A percentile compares a stretch with the other conserved stretches of the same genome.
Conservation (phyloP, 37 sponge, comb jelly and placozoan species). For the Aplysina aerophoba region DNA sequence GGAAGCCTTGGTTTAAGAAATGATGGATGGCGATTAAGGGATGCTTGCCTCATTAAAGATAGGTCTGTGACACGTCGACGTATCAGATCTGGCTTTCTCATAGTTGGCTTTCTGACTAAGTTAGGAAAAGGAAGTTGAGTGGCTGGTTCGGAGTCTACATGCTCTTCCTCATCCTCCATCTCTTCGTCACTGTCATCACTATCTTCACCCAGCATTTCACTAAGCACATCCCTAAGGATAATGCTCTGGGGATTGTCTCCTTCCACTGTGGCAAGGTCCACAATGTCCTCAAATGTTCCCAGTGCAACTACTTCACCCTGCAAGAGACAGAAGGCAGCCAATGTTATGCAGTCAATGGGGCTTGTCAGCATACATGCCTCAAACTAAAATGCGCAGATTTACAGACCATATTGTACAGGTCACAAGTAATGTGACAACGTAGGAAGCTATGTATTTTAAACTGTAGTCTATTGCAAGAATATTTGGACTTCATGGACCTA, state of each 20-base stretch:
- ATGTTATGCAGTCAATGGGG: too few species aligned
- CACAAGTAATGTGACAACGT: too few species aligned
- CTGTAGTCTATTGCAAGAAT: too few species aligned
- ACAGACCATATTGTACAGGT: too few species aligned
- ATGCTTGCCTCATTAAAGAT: background rate
- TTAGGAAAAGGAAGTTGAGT: background rate
- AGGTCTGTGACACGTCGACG: background rate
- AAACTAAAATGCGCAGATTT: too few species aligned
- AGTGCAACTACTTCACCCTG: conserved; percentile 8
- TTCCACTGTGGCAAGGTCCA: background rate
- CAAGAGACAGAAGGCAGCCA: too few species aligned
- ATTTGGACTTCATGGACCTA: too few species aligned
- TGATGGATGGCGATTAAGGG: too few species aligned
- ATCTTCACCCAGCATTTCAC: background rate
- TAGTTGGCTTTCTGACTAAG: background rate
- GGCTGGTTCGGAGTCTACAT: background rate
- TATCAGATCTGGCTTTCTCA: background rate
- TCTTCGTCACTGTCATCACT: background rate
- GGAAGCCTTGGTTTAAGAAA: background rate
- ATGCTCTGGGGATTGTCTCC: background rate
- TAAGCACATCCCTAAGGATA: background rate
- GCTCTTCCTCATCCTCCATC: background rate
- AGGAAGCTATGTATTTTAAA: too few species aligned
- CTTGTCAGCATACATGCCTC: too few species aligned
- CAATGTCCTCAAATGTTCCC: conserved; percentile 4